A percentile compares a stretch with the other conserved stretches of the same genome.
phyloP scores from a whole-genome alignment of 2,113 vertebrate species.

The Vidua macroura region DNA sequence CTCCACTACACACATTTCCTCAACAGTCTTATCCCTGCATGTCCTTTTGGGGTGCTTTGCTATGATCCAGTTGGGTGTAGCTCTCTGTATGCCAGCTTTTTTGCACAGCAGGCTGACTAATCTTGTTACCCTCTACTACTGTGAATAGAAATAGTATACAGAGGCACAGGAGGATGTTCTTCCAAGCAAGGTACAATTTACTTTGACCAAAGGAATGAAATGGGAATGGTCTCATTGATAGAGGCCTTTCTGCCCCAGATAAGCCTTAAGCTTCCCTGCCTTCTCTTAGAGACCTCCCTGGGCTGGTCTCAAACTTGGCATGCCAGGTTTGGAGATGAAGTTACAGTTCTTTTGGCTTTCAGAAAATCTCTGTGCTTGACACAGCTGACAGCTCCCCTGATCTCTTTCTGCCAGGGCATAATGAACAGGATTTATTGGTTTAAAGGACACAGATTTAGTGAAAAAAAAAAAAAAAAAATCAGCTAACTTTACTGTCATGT shows the following conservation, averaged over 20 bases:
- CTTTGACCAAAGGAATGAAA: neutral
- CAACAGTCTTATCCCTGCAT: neutral
- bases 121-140: neutral
- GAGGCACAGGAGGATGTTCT: neutral
- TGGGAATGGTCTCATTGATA: neutral
- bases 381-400: neutral
- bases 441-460: neutral
- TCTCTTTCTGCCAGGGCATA: neutral
- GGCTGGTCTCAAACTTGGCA: neutral
- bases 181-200: neutral
- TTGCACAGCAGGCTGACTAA: neutral
- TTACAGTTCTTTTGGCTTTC: neutral
- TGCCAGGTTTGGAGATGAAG: neutral
- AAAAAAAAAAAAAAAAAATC: neutral
- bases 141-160: neutral
- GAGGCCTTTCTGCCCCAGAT: neutral
- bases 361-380: neutral
- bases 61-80: neutral
- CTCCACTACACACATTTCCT: neutral
- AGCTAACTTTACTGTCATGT: neutral
- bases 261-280: neutral
- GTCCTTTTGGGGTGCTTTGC: neutral
- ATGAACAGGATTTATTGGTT: neutral
- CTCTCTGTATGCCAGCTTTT: neutral
- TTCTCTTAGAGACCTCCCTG: neutral